These are phyloP conservation scores for Drosophila nr. medialis DNA, from an alignment of 2,888 invertebrate species.

Conservation along the genomic window DNA sequence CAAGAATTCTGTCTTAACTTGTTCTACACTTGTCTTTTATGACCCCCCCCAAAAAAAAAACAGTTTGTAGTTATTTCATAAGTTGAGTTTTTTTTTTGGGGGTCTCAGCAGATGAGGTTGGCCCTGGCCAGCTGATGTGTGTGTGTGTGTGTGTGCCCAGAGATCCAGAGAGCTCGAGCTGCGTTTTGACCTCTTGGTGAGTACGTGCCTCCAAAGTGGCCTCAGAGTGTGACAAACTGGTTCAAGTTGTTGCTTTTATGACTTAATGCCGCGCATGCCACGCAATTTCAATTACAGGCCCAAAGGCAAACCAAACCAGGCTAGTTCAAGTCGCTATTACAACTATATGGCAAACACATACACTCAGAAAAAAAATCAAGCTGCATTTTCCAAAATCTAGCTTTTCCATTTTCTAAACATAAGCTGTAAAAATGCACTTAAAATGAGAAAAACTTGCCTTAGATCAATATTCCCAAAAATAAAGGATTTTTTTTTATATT, in stretches of 20 bases:
- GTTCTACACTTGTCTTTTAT: constrained; percentile 76
- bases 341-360: neutral
- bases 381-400: neutral
- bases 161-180: constrained; percentile 57
- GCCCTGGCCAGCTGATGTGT: constrained; percentile 11
- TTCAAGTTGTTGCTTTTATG: constrained; percentile 70
- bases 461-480: too few relatives aligned
- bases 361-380: neutral
- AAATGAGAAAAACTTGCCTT: too few relatives aligned
- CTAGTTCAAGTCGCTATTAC: constrained; percentile 19
- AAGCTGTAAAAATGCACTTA: too few relatives aligned
- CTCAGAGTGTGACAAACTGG: constrained; percentile 83
- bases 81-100: constrained; percentile 56
- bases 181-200: constrained; percentile 77
- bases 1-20: constrained; percentile 71
- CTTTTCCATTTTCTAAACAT: too few relatives aligned
- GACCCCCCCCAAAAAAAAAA: constrained; percentile 45
- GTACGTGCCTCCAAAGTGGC: constrained; percentile 75
- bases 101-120: constrained; percentile 24
- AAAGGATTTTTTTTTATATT: too few relatives aligned
- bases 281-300: constrained; percentile 76
- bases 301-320: constrained; percentile 29
- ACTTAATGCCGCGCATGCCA: constrained; percentile 78
- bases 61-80: constrained; percentile 11
- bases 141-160: constrained; percentile 46